Base-by-base conservation (phyloP, 2,113 vertebrate species). In the Grallaria varia region DNA sequence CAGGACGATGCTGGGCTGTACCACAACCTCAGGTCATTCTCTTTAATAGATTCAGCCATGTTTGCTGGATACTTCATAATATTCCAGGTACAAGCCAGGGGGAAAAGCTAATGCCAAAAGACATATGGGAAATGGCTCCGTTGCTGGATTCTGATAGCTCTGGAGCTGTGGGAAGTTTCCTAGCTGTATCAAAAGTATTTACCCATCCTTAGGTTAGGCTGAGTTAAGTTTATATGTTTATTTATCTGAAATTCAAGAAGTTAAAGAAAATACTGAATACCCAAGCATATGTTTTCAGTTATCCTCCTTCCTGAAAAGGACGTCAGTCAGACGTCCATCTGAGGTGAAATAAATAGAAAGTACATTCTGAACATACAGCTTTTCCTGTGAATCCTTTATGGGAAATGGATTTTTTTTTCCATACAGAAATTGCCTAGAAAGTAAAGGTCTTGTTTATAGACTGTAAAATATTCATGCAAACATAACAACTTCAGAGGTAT, bases 261-360 rank as follows among this genome's bases (percentile, higher is more conserved):
- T 63, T 68, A 62, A 88, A 87, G 80, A 80, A 84, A 67, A 58
- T 21, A 47, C 5, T 37, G 47, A 56, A 49, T 22, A 91, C 64
- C 19, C 14, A 84, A 84, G 17, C 92, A 96, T 79, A 74, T 94
- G 88, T 90, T 96, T 96, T 72, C 60, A 90, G 31, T 96, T 96
- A 96, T 68, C 44, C 35, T 90, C 11, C 25, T 75, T 56, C 71
- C 80, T 78, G 76, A 64, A 86, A 81, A 95, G 64, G 88, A 96
- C 92, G 66, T 72, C 86, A 76, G 23, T 88, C 72, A 94, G 85
- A 89, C 0, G 0, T 68, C n/a, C 23, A 84, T 90, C 67, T 90
- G 68, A 90, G 76, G 28, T 78, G 90, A 88, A 97, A 92, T 84
- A 95, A 96, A 96, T 72, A 88, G 96, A 94, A 96, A 95, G 88